Conservation (phyloP, 2,797 vertebrate genomes). For the Sebastes nivosus region DNA sequence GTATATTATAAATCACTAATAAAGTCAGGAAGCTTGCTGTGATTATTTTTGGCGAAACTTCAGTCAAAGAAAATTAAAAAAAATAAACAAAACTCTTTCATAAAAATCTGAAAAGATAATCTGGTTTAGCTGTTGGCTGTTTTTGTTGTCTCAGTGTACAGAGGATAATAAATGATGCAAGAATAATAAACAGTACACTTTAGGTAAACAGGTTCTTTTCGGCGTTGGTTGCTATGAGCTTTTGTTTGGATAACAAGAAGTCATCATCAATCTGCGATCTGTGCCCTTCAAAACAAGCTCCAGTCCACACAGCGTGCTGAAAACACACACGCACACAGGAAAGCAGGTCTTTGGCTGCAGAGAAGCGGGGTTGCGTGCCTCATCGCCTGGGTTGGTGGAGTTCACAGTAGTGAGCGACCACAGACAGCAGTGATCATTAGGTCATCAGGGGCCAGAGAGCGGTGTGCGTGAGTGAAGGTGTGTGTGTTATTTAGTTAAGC, state of each 20-base stretch:
- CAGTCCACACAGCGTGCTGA: constrained; percentile 13
- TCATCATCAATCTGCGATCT: constrained; percentile 55
- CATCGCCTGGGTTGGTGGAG: constrained; percentile 39
- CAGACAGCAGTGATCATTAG: constrained; percentile 45
- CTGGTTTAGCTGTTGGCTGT: background rate
- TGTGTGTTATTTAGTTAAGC: constrained; percentile 57
- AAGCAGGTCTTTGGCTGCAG: constrained; percentile 35
- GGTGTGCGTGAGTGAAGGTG: constrained; percentile 42
- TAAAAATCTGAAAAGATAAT: background rate
- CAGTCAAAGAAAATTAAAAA: background rate
- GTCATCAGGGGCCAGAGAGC: constrained; percentile 36
- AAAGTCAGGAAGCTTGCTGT: background rate
- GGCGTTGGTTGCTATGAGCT: constrained; percentile 24
- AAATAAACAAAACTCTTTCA: background rate
- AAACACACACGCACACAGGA: background rate
- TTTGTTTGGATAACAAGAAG: constrained; percentile 49
- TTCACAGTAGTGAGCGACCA: constrained; percentile 41
- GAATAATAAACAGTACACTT: constrained; percentile 31
- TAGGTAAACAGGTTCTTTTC: constrained; percentile 37
- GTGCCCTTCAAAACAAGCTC: constrained; percentile 58
- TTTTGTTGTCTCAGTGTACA: constrained; percentile 9
- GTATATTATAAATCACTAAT: background rate
- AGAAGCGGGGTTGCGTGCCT: constrained; percentile 44
- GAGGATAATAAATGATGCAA: constrained; percentile 11
- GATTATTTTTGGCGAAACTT: background rate